Base-by-base conservation (phyloP, 2,888 invertebrate genomes). In the Cantharis lateralis region DNA sequence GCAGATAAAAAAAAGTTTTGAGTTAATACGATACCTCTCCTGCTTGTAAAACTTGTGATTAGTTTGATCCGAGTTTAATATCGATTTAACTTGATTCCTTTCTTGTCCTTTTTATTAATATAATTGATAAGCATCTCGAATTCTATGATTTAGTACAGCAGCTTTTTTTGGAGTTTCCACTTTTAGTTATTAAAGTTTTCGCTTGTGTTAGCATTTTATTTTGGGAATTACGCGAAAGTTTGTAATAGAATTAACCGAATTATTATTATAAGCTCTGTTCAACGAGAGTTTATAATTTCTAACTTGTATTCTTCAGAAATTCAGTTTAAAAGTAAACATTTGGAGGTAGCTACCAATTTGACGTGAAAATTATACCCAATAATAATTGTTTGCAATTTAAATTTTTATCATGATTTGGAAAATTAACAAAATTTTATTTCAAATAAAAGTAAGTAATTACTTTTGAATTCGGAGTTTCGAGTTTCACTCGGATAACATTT, bases 11-110 rank as follows among this genome's bases (percentile, higher is more conserved):
- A 32, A 48, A 48, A 48, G 48, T 48, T 48, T n/a, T n/a, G n/a
- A 48, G n/a, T 7, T 48, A 48, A 48, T 48, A n/a, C 5, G 48
- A 48, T 48, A 48, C n/a, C 5, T 13, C n/a, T n/a, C n/a, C 32
- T 48, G n/a, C 32, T 48, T 48, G 26, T 28, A 68, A 48, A 66
- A 68, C n/a, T 66, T 68, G 15, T 48, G 64, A 64, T 72, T 72
- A 24, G 32, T 72, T 68, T 72, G 48, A 68, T 64, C 68, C 15
- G 62, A 24, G 69, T 62, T 69, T 62, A 63, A 69, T 69, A 73
- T 73, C 62, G 73, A 73, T 73, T 62, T 73, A 73, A 73, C 62
- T 73, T 26, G 68, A 72, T 72, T 61, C 72, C 28, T 72, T 48
- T 66, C 48, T 18, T 68, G 61, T 28, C 26, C n/a, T 69, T 73